Base-by-base conservation (phyloP, 2,113 vertebrate species). In the Myrmecophaga tridactyla region DNA sequence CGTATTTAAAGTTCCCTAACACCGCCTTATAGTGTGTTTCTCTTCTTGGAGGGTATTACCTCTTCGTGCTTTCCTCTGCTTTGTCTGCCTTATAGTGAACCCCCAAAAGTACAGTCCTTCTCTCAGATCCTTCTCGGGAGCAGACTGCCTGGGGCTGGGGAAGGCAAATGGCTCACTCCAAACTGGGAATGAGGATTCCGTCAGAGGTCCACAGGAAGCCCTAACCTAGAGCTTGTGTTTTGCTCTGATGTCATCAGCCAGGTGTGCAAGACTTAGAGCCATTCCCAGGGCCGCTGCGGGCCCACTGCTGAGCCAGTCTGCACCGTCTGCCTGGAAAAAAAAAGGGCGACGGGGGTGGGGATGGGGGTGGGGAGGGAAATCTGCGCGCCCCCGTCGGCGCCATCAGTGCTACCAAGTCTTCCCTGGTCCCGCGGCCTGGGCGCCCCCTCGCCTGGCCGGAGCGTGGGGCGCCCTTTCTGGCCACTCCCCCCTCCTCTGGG, bases 1-100 rank as follows among this genome's bases (percentile, higher is more conserved):
- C 89, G 67, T 92, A 67, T 77, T 84, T 80, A 83, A 94, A 92
- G 96, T 96, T 96, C 92, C 92, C 96, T 96, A 92, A 96, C 93
- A 96, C 73, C 96, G 97, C 97, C 97, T 97, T 96, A 97, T 3
- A 53, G 89, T 51, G 89, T 87, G 89, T 87, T 78, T 90, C 97
- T 96, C 69, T 96, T 92, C 67, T 46, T 87, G 67, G 89, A 58
- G 80, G 76, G 6, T 2, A 17, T 58, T 23, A 10, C 53, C 6
- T 29, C 63, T 43, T 7, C 7, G 21, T 23, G 20, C 56, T 23
- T 7, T 58, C 56, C 5, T 23, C 2, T 21, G 6, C 56, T 21
- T n/a, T 23, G 56, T 21, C 56, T 18, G 56, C 20, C 20, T 58
- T 58, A 21, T 7, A 58, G 56, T 58, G 20, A 58, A 58, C 20